Evolutionary conservation across 1,140 invertebrate genomes (phyloP), one percentile per base, ranked within the genome.

Genomic region (Diploscapter pachys): DNA sequence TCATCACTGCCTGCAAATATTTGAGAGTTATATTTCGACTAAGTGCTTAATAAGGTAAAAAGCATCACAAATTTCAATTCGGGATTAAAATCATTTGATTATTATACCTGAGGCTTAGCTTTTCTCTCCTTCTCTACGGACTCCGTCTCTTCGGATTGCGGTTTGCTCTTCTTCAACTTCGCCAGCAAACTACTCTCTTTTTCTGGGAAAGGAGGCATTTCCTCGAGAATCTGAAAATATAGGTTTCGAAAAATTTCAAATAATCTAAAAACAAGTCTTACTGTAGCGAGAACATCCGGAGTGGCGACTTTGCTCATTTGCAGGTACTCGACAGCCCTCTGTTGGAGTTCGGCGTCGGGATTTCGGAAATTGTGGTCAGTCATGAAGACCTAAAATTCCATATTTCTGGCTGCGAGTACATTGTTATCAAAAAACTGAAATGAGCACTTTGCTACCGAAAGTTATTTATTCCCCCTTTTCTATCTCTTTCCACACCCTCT

Each of bases 191-290:
- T 98, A 65, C 95, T 98, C 88, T 99, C 96, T 82, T 96, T 90
- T 88, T 99, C 97, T 3, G 96, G 94, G 88, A 99, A 99, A 64
- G 96, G 95, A 67, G 97, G 97, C 97, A 99, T 99, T 89, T 99
- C 96, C 89, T 99, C 97, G 68, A 99, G 88, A 71, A 99, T 96
- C 90, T 92, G 80, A 54, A 78, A 54, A 53, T 52, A 63, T 13
- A 55, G n/a, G 48, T 71, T 55, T 5, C 55, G 51, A 0, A 3
- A 63, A 56, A 54, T 53, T 53, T 59, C 55, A 64, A 68, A 68
- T 48, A 55, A 69, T 69, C n/a, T 78, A 49, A 72, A n/a, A n/a
- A n/a, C n/a, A n/a, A 9, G 31, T 85, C 86, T 85, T 86, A 91
- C 91, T 86, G 85, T 86, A 61, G 83, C 83, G 5, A 99, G 88